Percentiles rank a stretch among this genome's conserved stretches.
These are phyloP conservation scores for Osmerus mordax DNA, from an alignment of 2,113 vertebrate species.

Conservation along the genomic window DNA sequence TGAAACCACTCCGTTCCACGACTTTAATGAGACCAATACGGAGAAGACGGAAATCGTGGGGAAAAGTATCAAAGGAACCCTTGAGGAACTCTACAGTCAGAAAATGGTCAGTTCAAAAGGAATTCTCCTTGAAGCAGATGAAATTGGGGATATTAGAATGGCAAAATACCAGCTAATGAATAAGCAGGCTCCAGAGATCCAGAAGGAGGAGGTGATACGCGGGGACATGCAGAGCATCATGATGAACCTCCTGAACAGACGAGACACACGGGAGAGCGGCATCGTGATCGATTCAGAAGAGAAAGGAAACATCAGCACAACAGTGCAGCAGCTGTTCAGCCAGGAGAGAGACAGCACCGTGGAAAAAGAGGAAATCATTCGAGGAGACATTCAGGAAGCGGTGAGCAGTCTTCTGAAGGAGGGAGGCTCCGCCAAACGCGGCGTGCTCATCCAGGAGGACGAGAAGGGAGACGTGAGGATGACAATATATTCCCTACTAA, in stretches of 20 bases:
- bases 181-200: constrained; percentile 80
- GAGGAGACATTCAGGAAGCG: constrained; percentile 82
- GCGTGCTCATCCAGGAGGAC: constrained; percentile 88
- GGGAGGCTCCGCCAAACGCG: constrained; percentile 73
- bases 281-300: constrained; percentile 81
- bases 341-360: constrained; percentile 66
- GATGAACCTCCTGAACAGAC: constrained; percentile 80
- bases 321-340: constrained; percentile 80
- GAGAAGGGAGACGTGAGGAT: constrained; percentile 89
- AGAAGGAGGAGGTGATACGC: constrained; percentile 83
- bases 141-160: constrained; percentile 88
- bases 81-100: constrained; percentile 82
- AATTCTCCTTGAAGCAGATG: constrained; percentile 85
- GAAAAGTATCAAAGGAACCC: constrained; percentile 85
- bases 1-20: constrained; percentile 86
- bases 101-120: constrained; percentile 83
- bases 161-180: constrained; percentile 90
- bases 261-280: constrained; percentile 66
- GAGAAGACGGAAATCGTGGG: constrained; percentile 83
- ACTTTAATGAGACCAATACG: constrained; percentile 77
- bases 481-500: constrained; percentile 89
- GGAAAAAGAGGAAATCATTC: constrained; percentile 82
- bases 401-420: constrained; percentile 79
- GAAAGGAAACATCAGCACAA: constrained; percentile 80
- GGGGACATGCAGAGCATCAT: constrained; percentile 84